phyloP scores from a whole-genome alignment of 2,113 vertebrate species.

The Girardinichthys multiradiatus region DNA sequence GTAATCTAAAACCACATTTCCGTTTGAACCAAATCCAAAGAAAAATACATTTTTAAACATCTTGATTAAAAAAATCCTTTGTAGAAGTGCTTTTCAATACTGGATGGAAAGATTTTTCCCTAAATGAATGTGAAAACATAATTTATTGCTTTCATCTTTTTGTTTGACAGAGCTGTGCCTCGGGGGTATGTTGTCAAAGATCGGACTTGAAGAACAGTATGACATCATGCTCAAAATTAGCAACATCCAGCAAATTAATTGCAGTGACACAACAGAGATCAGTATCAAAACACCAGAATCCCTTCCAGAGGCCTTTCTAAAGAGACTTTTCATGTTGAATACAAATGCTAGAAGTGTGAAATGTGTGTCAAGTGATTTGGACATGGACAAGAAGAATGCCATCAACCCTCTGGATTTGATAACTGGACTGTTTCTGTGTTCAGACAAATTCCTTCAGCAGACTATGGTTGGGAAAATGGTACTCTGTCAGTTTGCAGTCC shows the following conservation, averaged over 20 bases:
- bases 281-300: neutral
- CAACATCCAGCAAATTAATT: neutral
- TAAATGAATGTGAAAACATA: neutral
- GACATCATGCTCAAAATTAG: neutral
- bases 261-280: neutral
- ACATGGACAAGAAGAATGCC: neutral
- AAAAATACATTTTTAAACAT: too few species aligned
- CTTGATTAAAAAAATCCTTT: too few species aligned
- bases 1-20: too few species aligned
- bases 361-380: neutral
- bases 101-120: too few species aligned
- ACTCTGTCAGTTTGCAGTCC: neutral
- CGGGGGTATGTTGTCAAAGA: neutral
- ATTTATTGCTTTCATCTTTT: neutral
- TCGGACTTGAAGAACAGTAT: neutral
- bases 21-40: too few species aligned
- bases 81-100: too few species aligned
- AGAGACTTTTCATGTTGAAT: neutral
- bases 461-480: neutral
- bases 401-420: neutral
- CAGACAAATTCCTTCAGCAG: neutral
- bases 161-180: neutral
- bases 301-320: neutral
- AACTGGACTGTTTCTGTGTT: neutral
- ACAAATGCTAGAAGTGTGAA: neutral